Evolutionary conservation across 1,140 invertebrate genomes (phyloP), one percentile per base, ranked within the genome.

Genomic region (Conopomorpha cramerella): DNA sequence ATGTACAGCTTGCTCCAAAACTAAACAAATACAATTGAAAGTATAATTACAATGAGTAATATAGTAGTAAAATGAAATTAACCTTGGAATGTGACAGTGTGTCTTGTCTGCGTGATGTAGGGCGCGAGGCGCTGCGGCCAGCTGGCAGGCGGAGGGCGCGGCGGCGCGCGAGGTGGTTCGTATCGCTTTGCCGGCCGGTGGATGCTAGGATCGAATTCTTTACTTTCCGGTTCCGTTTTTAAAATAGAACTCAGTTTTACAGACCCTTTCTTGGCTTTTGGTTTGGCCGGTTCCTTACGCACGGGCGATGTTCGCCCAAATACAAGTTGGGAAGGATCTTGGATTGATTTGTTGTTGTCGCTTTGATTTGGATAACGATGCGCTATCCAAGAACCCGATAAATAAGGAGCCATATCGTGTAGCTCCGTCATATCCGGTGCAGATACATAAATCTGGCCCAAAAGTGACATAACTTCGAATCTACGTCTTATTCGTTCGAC

Each of bases 401-500:
- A 63, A 65, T 91, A 90, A 0, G 88, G 86, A 3, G 86, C 86
- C 14, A 92, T 88, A 47, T 89, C 88, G 1, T 84, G 77, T 1
- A 92, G 68, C 51, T 92, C 89, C 38, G 84, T 82, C 11, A 93
- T 78, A 50, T 91, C 86, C 1, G 90, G 90, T 15, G 86, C 84
- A 0, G 90, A 93, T 1, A 88, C 88, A 50, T 89, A 93, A 80
- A 92, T 88, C 49, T 89, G 84, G 0, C 89, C 89, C 4, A 92
- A 63, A 7, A 90, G 60, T 3, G 88, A 89, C 32, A 86, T 81
- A 4, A 67, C 67, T 39, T 81, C 81, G 46, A 91, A 91, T 48
- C 86, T 85, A 23, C 81, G 78, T 23, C 85, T 81, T 37, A 92
- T 81, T 15, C 84, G 82, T 45, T 85, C 81, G 2, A 88, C 86